Percentiles rank a stretch among this genome's conserved stretches.
phyloP scores from a whole-genome alignment of 1,140 invertebrate genomes.

The Drosophila trapezifrons region DNA sequence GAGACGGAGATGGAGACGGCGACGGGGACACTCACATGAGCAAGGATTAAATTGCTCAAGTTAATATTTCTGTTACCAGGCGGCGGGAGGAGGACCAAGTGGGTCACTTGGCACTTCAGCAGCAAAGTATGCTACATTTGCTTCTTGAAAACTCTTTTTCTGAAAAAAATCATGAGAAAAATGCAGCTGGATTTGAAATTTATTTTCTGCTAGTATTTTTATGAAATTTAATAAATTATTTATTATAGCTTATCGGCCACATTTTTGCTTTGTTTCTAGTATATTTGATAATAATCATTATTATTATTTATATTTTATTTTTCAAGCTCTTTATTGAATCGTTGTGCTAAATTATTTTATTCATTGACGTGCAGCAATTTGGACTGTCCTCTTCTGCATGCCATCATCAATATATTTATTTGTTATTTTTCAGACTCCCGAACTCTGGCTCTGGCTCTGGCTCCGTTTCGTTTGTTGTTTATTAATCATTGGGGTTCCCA shows the following conservation, averaged over 20 bases:
- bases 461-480: conserved; percentile 36
- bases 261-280: too few species aligned
- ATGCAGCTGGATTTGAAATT: background rate
- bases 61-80: conserved; percentile 46
- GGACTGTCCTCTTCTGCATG: conserved; percentile 5
- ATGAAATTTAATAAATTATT: too few species aligned
- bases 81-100: background rate
- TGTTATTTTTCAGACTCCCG: conserved; percentile 4
- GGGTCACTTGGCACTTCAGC: conserved; percentile 13
- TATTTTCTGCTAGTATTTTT: too few species aligned
- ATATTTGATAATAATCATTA: too few species aligned
- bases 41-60: conserved; percentile 49
- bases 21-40: conserved; percentile 26
- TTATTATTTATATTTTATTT: too few species aligned
- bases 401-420: conserved; percentile 29
- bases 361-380: background rate
- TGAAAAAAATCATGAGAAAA: background rate
- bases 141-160: conserved; percentile 4
- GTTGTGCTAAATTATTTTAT: background rate
- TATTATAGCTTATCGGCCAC: too few species aligned
- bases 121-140: conserved; percentile 10
- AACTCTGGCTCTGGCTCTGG: background rate
- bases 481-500: conserved; percentile 45
- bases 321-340: too few species aligned
- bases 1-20: background rate